Percentiles rank a stretch among this genome's conserved stretches.
Conservation (phyloP, 64 coral and sea anemone genomes). For the Exaiptasia diaphana region DNA sequence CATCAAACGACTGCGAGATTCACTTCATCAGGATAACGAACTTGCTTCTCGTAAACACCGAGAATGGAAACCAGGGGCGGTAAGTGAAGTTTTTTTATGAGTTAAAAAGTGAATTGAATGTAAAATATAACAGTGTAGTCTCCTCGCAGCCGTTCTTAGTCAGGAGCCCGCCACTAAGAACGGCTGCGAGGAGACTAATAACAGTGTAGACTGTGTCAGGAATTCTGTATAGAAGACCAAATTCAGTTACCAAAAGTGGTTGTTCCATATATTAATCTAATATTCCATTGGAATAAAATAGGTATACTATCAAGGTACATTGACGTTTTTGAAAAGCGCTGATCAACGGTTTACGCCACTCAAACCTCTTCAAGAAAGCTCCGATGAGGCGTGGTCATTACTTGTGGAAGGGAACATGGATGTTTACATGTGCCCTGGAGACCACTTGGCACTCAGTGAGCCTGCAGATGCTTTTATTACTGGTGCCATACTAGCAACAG, state of each 20-base stretch:
- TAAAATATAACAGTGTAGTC: background rate
- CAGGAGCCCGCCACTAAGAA: too few relatives aligned
- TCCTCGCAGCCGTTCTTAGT: too few relatives aligned
- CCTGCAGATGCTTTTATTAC: slow-evolving; percentile 27
- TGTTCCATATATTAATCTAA: background rate
- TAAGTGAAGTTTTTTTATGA: slow-evolving; percentile 11
- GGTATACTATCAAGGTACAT: slow-evolving; percentile 63
- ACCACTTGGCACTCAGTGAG: slow-evolving; percentile 69
- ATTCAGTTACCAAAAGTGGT: background rate
- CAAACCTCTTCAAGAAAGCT: slow-evolving; percentile 41
- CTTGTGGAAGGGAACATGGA: slow-evolving; percentile 70
- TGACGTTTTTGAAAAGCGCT: slow-evolving; percentile 65
- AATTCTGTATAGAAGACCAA: background rate
- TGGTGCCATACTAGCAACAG: slow-evolving; percentile 51
- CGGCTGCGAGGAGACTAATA: background rate
- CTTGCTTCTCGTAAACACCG: slow-evolving; percentile 54
- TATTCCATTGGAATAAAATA: background rate
- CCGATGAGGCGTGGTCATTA: slow-evolving; percentile 61
- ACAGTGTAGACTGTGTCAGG: background rate
- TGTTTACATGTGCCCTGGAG: slow-evolving; percentile 73
- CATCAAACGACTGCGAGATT: slow-evolving; percentile 32
- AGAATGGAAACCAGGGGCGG: slow-evolving; percentile 73
- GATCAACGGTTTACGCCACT: slow-evolving; percentile 61
- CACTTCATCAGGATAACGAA: slow-evolving; percentile 48
- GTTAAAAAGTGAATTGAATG: background rate